A percentile compares a stretch with the other conserved stretches of the same genome.
These are phyloP conservation scores for Brachionus rubens DNA, from an alignment of 1,140 invertebrate species.

Conservation along the genomic window DNA sequence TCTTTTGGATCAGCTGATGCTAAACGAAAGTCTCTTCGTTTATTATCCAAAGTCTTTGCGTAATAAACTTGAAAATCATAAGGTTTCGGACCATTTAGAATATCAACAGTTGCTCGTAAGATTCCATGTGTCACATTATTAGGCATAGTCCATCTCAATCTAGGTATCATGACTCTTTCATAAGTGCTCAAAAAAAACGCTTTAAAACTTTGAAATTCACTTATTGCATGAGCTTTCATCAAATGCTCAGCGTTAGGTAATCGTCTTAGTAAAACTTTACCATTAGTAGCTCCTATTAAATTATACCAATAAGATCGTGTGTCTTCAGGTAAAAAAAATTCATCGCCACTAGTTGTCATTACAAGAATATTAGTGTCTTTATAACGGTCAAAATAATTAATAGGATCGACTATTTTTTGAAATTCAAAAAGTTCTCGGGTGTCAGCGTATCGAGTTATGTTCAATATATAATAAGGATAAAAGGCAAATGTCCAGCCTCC, in stretches of 20 bases:
- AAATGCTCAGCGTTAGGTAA: conserved; percentile 53
- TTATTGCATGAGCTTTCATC: conserved; percentile 51
- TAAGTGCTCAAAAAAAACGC: conserved; percentile 51
- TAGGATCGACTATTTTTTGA: conserved; percentile 8
- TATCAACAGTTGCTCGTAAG: conserved; percentile 31
- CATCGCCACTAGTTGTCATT: conserved; percentile 53
- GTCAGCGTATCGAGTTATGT: conserved; percentile 10
- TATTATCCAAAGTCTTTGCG: conserved; percentile 19
- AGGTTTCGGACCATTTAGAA: background rate
- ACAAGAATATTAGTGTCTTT: conserved; percentile 52
- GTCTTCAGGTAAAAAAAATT: conserved; percentile 57
- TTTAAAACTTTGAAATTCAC: conserved; percentile 50
- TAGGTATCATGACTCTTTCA: conserved; percentile 34
- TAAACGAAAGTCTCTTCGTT: conserved; percentile 25
- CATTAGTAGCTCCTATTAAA: conserved; percentile 49
- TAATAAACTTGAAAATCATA: background rate
- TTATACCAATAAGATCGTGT: conserved; percentile 53
- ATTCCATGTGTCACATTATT: conserved; percentile 32
- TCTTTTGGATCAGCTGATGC: conserved; percentile 14
- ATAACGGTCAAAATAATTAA: conserved; percentile 48
- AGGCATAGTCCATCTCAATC: conserved; percentile 18
- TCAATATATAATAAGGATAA: conserved; percentile 4
- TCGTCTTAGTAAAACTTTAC: conserved; percentile 27
- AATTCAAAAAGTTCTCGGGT: background rate
- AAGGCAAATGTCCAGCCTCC: conserved; percentile 44